phyloP scores from a whole-genome alignment of 1,140 invertebrate genomes.

The Cyclina sinensis region DNA sequence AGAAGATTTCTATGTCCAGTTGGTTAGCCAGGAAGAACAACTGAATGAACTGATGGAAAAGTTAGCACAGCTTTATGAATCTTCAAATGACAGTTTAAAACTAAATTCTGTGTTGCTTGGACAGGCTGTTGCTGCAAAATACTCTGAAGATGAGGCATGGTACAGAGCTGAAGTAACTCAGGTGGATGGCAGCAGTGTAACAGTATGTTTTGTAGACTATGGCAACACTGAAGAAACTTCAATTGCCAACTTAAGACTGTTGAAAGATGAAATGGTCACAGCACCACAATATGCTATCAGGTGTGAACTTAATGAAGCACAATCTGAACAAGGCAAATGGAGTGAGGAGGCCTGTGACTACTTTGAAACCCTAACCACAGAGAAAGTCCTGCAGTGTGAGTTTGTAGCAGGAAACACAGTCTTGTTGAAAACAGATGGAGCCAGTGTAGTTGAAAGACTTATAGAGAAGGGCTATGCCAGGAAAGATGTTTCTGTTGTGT shows the following conservation, averaged over 20 bases:
- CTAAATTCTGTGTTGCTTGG: conserved; percentile 80
- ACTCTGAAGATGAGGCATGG: conserved; percentile 92
- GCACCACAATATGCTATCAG: conserved; percentile 75
- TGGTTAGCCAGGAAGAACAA: conserved; percentile 78
- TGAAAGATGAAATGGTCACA: conserved; percentile 69
- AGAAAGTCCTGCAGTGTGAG: conserved; percentile 76
- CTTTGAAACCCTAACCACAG: conserved; percentile 75
- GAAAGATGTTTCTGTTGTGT: background rate
- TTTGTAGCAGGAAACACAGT: conserved; percentile 71
- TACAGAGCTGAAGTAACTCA: conserved; percentile 93
- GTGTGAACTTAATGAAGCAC: conserved; percentile 74
- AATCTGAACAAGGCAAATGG: conserved; percentile 71
- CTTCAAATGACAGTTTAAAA: background rate
- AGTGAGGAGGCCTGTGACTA: conserved; percentile 72
- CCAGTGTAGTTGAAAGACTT: conserved; percentile 66
- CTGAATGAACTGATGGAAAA: conserved; percentile 86
- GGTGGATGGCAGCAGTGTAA: conserved; percentile 88
- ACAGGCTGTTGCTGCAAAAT: conserved; percentile 91
- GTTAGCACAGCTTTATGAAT: conserved; percentile 58
- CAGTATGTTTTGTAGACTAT: conserved; percentile 89
- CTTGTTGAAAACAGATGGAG: conserved; percentile 72
- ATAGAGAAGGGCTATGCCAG: conserved; percentile 43
- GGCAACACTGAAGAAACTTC: conserved; percentile 84
- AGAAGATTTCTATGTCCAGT: conserved; percentile 87
- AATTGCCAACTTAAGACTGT: conserved; percentile 59